A percentile compares a stretch with the other conserved stretches of the same genome.
phyloP scores from a whole-genome alignment of 2,797 vertebrate genomes.

The Propithecus perrieri region DNA sequence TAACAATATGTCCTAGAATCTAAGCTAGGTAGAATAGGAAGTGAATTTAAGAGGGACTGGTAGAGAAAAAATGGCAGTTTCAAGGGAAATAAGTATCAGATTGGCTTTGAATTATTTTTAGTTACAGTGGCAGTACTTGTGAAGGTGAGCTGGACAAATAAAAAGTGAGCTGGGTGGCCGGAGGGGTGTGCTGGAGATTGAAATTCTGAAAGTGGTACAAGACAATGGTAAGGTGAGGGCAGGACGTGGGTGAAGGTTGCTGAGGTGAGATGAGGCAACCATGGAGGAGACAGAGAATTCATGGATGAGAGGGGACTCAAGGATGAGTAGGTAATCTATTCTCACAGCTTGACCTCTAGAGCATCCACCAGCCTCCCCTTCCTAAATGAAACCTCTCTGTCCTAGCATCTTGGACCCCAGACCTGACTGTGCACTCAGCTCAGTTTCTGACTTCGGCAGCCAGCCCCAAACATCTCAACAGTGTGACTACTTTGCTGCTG shows the following conservation, averaged over 20 bases:
- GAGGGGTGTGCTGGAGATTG: not conserved
- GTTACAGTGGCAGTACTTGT: not conserved
- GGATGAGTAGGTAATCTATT: not conserved
- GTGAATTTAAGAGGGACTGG: not conserved
- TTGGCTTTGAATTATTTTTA: not conserved
- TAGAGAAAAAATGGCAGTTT: not conserved
- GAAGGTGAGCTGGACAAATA: not conserved
- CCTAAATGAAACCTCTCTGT: not conserved
- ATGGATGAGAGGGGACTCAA: not conserved
- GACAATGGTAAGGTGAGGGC: rapidly evolving
- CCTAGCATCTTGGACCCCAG: not conserved
- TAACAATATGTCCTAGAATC: not conserved
- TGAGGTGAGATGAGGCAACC: not conserved
- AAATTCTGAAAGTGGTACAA: not conserved
- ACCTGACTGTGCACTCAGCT: not conserved
- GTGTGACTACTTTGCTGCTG: rapidly evolving
- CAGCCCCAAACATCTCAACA: not conserved
- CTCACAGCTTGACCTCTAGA: not conserved
- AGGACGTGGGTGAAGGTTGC: not conserved
- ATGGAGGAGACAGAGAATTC: not conserved
- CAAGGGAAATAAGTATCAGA: not conserved
- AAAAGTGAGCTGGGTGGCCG: not conserved
- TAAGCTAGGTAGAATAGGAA: not conserved
- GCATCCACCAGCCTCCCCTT: not conserved
- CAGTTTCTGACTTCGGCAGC: not conserved